Conservation (phyloP, 1,140 invertebrate species). For the Drosophila neocordata region DNA sequence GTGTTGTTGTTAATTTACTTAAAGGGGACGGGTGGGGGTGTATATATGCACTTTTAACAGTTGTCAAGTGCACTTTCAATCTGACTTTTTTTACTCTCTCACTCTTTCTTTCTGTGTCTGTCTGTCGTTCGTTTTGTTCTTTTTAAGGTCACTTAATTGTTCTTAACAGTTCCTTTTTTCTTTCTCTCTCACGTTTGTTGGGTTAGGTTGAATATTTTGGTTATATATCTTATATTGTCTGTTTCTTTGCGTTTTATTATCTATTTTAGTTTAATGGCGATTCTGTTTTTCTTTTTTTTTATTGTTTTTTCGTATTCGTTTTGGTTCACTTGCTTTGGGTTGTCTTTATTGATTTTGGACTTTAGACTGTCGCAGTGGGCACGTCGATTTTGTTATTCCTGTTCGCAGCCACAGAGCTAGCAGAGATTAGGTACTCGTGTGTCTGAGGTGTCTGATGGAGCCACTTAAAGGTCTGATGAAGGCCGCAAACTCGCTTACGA, state of each 20-base stretch:
- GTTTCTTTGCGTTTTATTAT: constrained; percentile 35
- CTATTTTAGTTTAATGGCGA: constrained; percentile 42
- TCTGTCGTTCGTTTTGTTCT: not conserved
- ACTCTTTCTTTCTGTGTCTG: constrained; percentile 5
- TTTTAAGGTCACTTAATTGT: constrained; percentile 61
- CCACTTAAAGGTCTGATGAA: constrained; percentile 96
- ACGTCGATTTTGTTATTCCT: constrained; percentile 70
- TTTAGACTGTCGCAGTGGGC: constrained; percentile 58
- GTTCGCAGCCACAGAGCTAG: constrained; percentile 88
- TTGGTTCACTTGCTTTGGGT: constrained; percentile 61
- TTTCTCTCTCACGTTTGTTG: constrained; percentile 36
- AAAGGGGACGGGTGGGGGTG: constrained; percentile 37
- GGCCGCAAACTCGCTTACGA: constrained; percentile 90
- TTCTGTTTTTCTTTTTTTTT: constrained; percentile 24
- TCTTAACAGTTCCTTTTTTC: constrained; percentile 37
- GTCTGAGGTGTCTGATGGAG: constrained; percentile 93
- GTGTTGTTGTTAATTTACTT: constrained; percentile 22
- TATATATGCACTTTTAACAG: constrained; percentile 8
- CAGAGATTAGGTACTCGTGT: constrained; percentile 92
- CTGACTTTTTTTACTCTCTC: too few species aligned
- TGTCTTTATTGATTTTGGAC: constrained; percentile 52
- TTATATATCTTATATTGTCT: constrained; percentile 32
- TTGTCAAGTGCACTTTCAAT: constrained; percentile 36
- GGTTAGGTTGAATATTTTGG: constrained; percentile 56
- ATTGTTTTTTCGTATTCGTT: constrained; percentile 50